These are phyloP conservation scores for Perodicticus potto DNA, from an alignment of 2,797 vertebrate genomes.

Conservation along the genomic window DNA sequence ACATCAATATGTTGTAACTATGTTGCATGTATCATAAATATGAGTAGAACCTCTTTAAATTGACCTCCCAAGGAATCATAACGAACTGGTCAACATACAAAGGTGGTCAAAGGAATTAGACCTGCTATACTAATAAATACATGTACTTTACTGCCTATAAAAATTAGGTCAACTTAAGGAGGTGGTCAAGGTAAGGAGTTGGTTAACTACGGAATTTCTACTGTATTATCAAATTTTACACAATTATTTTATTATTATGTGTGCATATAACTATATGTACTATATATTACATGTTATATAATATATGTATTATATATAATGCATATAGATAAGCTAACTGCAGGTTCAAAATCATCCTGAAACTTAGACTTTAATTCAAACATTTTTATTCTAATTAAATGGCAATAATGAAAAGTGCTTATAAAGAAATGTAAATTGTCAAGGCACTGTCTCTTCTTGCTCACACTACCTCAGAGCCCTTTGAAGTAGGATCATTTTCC, in stretches of 20 bases:
- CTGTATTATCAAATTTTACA: not conserved
- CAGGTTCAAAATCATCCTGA: conserved; percentile 17
- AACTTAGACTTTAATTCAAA: conserved; percentile 21
- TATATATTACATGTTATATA: not conserved
- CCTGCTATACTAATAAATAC: too few species aligned
- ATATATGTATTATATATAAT: not conserved
- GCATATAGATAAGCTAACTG: not conserved
- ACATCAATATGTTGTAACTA: not conserved
- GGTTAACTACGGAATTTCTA: too few species aligned
- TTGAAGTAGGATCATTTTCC: conserved; percentile 64
- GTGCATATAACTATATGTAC: not conserved
- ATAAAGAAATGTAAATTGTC: not conserved
- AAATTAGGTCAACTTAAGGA: too few species aligned
- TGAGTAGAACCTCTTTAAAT: too few species aligned
- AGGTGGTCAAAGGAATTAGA: too few species aligned
- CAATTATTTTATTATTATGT: not conserved
- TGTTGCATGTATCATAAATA: not conserved
- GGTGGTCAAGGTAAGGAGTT: too few species aligned
- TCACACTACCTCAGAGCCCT: not conserved
- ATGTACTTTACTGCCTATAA: too few species aligned
- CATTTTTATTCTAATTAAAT: conserved; percentile 39
- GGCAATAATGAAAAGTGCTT: conserved; percentile 47
- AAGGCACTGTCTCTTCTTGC: conserved; percentile 11
- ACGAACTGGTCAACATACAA: too few species aligned
- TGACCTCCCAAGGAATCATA: too few species aligned